Percentiles rank a stretch among this genome's conserved stretches.
These are phyloP conservation scores for Sinonovacula constricta DNA, from an alignment of 1,140 invertebrate genomes.

Conservation along the genomic window DNA sequence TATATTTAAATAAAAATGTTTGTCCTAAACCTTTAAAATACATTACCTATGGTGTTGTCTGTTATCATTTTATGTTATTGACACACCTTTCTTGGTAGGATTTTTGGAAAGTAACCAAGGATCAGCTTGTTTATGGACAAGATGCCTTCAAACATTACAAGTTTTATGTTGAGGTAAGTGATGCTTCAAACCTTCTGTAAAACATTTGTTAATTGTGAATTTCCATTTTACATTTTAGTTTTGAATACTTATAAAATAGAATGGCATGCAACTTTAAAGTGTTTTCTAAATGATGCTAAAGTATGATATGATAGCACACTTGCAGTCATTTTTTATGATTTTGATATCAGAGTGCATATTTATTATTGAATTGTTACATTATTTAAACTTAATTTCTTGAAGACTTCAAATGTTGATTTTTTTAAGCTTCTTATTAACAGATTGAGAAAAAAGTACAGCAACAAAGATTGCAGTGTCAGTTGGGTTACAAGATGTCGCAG, in stretches of 20 bases:
- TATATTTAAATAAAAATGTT: background rate
- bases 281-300: background rate
- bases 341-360: background rate
- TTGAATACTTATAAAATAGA: too few species aligned
- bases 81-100: background rate
- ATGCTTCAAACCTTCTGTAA: too few species aligned
- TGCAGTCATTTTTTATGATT: background rate
- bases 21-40: background rate
- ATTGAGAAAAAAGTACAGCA: conserved; percentile 54
- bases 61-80: background rate
- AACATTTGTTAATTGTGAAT: too few species aligned
- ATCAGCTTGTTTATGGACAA: background rate
- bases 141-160: background rate
- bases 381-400: background rate
- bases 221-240: too few species aligned
- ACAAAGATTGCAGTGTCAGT: conserved; percentile 31
- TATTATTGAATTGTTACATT: background rate
- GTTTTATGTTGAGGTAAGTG: background rate
- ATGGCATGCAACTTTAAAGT: background rate
- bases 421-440: conserved; percentile 23
- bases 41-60: background rate
- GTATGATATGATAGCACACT: background rate
- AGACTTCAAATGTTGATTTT: background rate
- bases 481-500: conserved; percentile 24
- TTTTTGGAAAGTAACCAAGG: background rate